phyloP scores from a whole-genome alignment of 2,888 invertebrate species.

The Macaria liturata region DNA sequence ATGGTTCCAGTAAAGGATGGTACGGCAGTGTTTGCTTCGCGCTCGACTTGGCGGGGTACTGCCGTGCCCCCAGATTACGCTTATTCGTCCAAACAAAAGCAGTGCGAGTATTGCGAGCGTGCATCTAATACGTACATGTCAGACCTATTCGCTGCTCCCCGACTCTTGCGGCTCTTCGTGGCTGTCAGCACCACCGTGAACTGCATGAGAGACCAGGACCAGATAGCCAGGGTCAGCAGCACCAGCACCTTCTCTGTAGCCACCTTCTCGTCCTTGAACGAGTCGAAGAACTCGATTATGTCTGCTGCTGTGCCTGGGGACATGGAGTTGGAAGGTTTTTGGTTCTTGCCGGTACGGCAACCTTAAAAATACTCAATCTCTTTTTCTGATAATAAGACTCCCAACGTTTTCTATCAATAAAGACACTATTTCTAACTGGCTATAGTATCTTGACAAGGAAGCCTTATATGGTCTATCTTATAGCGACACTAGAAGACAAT shows the following conservation, averaged over 20 bases:
- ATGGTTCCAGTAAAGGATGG: no score
- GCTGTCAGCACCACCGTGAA: constrained; percentile 97
- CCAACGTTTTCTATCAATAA: no score
- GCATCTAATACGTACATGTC: constrained; percentile 72
- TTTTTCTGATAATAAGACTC: no score
- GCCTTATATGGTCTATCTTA: no score
- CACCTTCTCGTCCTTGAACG: constrained; percentile 95
- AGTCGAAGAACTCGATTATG: constrained; percentile 98
- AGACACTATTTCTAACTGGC: no score
- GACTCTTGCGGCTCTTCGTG: constrained; percentile 90
- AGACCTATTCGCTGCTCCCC: constrained; percentile 85
- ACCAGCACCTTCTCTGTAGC: constrained; percentile 91
- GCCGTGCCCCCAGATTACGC: neutral
- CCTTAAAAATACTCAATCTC: no score
- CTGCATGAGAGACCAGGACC: constrained; percentile 97
- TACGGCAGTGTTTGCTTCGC: no score
- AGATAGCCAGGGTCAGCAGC: constrained; percentile 93
- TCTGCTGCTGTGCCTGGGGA: constrained; percentile 93
- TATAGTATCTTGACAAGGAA: no score
- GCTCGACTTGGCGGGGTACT: no score
- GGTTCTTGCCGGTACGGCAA: no score
- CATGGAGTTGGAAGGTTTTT: neutral
- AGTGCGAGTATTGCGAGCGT: constrained; percentile 33
- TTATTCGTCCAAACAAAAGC: constrained; percentile 5
- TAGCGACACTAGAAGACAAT: no score